Conservation (phyloP, 2,888 invertebrate species). For the Ophion obscuratus region DNA sequence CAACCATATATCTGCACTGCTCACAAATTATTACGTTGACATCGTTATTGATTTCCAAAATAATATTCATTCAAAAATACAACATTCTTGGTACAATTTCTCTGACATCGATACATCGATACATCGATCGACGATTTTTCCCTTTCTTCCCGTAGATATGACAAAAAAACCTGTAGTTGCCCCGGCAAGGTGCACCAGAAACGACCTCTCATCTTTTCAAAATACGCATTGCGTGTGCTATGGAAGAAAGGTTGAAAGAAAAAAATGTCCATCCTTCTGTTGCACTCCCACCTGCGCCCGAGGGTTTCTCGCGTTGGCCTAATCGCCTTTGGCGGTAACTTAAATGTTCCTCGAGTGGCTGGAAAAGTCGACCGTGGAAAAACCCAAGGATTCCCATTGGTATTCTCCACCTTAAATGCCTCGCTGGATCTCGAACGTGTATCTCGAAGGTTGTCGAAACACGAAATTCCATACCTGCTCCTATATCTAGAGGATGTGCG, state of each 20-base stretch:
- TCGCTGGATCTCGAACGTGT: slow-evolving; percentile 15
- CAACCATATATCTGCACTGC: too few species aligned
- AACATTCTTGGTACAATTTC: not conserved
- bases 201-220: not conserved
- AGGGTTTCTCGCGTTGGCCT: slow-evolving; percentile 13
- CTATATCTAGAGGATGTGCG: slow-evolving; percentile 1
- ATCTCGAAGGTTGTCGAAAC: slow-evolving; percentile 21
- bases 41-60: too few species aligned
- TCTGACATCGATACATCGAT: not conserved
- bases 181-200: not conserved
- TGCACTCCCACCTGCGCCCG: slow-evolving; percentile 17
- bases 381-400: slow-evolving; percentile 25
- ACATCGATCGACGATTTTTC: not conserved
- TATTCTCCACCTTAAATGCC: slow-evolving; percentile 9
- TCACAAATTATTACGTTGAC: too few species aligned
- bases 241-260: not conserved
- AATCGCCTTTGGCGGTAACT: slow-evolving; percentile 47
- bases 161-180: not conserved
- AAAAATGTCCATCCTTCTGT: slow-evolving; percentile 14
- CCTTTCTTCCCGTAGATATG: not conserved
- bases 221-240: not conserved
- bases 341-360: slow-evolving; percentile 21
- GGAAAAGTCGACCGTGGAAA: slow-evolving; percentile 60
- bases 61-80: not conserved
- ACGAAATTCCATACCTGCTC: slow-evolving; percentile 52